phyloP scores from a whole-genome alignment of 2,113 vertebrate genomes.

The Pelecanoides urinatrix region DNA sequence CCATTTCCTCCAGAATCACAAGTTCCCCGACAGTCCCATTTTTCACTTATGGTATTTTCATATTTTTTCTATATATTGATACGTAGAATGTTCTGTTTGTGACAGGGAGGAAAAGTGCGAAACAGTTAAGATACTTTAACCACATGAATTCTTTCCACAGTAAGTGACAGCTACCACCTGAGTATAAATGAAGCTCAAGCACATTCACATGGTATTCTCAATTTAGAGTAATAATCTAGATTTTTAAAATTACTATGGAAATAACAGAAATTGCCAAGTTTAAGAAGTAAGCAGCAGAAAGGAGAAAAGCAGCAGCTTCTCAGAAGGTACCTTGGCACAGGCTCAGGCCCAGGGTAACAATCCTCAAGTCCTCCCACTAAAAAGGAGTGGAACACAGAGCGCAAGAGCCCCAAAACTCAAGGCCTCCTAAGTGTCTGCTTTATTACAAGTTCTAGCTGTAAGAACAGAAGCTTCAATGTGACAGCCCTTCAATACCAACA shows the following conservation, averaged over 20 bases:
- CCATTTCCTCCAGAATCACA: background rate
- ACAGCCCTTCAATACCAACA: no score
- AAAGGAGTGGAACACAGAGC: background rate
- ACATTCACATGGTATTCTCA: background rate
- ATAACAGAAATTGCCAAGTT: background rate
- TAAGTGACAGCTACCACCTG: background rate
- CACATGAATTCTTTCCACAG: background rate
- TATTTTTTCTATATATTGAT: background rate
- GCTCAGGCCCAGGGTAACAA: background rate
- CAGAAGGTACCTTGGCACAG: background rate
- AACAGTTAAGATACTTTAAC: background rate
- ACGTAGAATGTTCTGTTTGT: background rate
- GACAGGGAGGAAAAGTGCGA: background rate
- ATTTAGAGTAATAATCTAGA: background rate
- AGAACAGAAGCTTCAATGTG: no score
- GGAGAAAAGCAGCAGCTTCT: background rate
- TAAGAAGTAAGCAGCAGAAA: background rate
- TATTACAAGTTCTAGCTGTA: background rate
- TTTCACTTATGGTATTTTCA: fast-evolving
- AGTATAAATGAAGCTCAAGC: background rate
- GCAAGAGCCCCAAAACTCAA: background rate
- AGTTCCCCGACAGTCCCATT: background rate
- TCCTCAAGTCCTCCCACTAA: background rate
- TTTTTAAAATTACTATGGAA: background rate
- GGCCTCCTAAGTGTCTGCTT: background rate